Evolutionary conservation across 2,888 invertebrate genomes (phyloP).

Genomic region (Drosophila anceps): DNA sequence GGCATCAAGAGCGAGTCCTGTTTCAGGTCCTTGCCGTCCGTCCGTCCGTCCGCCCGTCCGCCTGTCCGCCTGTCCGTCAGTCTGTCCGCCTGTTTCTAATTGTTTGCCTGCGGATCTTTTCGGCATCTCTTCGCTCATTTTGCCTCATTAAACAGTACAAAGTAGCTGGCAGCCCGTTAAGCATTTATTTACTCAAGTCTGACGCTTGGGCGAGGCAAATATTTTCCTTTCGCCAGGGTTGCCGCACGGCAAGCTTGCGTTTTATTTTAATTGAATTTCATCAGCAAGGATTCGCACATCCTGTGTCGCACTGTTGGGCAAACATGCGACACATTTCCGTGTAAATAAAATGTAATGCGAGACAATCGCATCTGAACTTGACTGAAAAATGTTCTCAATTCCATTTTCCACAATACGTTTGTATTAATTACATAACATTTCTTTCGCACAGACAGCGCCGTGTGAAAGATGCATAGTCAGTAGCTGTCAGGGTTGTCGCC

Average conservation of each 20-base stretch:
- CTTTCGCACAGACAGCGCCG: constrained; percentile 13
- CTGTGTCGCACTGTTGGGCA: constrained; percentile 54
- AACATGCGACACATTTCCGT: constrained; percentile 54
- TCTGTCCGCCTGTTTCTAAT: constrained; percentile 51
- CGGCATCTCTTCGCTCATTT: constrained; percentile 19
- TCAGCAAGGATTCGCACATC: constrained; percentile 38
- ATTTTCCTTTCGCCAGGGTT: constrained; percentile 15
- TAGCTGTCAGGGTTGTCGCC: constrained; percentile 48
- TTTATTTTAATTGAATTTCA: constrained; percentile 42
- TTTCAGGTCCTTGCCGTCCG: constrained; percentile 38
- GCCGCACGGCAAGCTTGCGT: not conserved
- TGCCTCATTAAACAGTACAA: constrained; percentile 55
- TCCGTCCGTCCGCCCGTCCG: constrained; percentile 6
- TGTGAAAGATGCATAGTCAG: constrained; percentile 42
- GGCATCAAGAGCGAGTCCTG: constrained; percentile 40
- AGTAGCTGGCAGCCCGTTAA: constrained; percentile 59
- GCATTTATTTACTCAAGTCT: constrained; percentile 55
- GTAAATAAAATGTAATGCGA: constrained; percentile 53
- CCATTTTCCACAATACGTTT: constrained; percentile 19
- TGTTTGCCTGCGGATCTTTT: constrained; percentile 49
- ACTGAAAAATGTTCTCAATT: constrained; percentile 17
- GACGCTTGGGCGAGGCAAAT: constrained; percentile 21
- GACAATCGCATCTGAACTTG: constrained; percentile 29
- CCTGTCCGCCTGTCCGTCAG: constrained; percentile 23
- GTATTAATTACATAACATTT: constrained; percentile 63